Conservation (phyloP, 1,140 invertebrate species). For the Macrosteles quadrilineatus region DNA sequence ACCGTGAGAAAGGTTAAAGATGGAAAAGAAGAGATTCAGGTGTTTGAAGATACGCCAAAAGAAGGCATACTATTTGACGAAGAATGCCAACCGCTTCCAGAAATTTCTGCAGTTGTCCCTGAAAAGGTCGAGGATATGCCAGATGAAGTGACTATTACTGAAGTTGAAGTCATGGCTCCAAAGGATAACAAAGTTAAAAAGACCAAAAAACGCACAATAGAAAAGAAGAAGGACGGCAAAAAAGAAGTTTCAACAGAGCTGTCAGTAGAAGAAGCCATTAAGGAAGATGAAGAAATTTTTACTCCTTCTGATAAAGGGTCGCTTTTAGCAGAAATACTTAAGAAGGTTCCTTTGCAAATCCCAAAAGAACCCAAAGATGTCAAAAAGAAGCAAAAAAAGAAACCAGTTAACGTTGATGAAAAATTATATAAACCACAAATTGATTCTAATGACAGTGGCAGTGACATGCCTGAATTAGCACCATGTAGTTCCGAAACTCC, state of each 20-base stretch:
- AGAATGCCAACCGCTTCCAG: slow-evolving; percentile 31
- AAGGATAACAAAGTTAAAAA: slow-evolving; percentile 39
- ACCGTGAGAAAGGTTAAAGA: slow-evolving; percentile 36
- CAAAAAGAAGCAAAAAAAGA: slow-evolving; percentile 37
- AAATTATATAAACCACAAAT: too few species aligned
- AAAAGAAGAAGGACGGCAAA: slow-evolving; percentile 36
- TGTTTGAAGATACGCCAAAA: slow-evolving; percentile 34
- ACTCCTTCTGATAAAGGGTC: too few species aligned
- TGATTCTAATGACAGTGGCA: slow-evolving; percentile 41
- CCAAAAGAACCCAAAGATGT: slow-evolving; percentile 39
- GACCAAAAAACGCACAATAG: slow-evolving; percentile 25
- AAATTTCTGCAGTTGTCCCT: slow-evolving; percentile 33
- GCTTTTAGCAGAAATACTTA: slow-evolving; percentile 5
- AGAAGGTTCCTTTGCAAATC: slow-evolving; percentile 42
- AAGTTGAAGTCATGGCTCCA: slow-evolving; percentile 46
- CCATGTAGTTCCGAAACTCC: slow-evolving; percentile 17
- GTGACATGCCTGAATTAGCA: slow-evolving; percentile 38
- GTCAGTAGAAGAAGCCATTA: slow-evolving; percentile 33
- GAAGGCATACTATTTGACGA: slow-evolving; percentile 32
- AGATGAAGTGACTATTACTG: slow-evolving; percentile 49
- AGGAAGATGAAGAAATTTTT: neutral
- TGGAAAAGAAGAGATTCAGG: slow-evolving; percentile 43
- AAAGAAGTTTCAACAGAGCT: slow-evolving; percentile 36
- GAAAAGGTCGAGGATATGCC: slow-evolving; percentile 38
- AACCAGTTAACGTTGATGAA: too few species aligned